A percentile compares a stretch with the other conserved stretches of the same genome.
phyloP scores from a whole-genome alignment of 1,140 invertebrate genomes.

The Venturia canescens region DNA sequence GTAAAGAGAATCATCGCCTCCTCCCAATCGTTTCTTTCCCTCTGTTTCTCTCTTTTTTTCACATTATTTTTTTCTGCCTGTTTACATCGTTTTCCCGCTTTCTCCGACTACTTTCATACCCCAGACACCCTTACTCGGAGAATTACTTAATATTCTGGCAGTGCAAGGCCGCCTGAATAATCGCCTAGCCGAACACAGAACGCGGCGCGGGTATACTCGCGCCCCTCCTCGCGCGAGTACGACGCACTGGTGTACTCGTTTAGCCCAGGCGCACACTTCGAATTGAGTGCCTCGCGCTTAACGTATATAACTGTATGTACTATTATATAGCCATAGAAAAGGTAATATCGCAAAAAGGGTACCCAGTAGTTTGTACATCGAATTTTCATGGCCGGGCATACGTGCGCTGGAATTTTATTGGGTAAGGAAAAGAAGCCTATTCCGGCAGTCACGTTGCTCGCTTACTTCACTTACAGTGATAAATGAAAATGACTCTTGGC shows the following conservation, averaged over 20 bases:
- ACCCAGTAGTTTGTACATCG: conserved; percentile 18
- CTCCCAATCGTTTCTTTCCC: neutral
- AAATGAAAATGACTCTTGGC: neutral
- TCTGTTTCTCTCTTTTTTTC: neutral
- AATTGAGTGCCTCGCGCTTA: neutral
- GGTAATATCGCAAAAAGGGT: neutral
- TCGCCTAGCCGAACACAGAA: conserved; percentile 47
- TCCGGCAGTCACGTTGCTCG: neutral
- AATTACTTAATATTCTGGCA: conserved; percentile 66
- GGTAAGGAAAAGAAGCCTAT: neutral
- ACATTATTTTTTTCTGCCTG: neutral
- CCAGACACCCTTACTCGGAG: conserved; percentile 50
- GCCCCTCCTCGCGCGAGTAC: neutral
- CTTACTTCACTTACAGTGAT: neutral
- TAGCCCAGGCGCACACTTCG: conserved; percentile 12
- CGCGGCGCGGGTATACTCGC: neutral
- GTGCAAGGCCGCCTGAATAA: conserved; percentile 58
- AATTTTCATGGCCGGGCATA: conserved; percentile 39
- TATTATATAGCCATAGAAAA: neutral
- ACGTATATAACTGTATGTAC: neutral
- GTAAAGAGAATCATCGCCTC: neutral
- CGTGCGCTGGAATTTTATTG: conserved; percentile 37
- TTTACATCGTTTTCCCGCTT: neutral
- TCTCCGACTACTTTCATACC: conserved; percentile 61
- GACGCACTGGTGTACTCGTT: conserved; percentile 12